These are phyloP conservation scores for Dufourea novaeangliae DNA, from an alignment of 1,140 invertebrate genomes.

Conservation along the genomic window DNA sequence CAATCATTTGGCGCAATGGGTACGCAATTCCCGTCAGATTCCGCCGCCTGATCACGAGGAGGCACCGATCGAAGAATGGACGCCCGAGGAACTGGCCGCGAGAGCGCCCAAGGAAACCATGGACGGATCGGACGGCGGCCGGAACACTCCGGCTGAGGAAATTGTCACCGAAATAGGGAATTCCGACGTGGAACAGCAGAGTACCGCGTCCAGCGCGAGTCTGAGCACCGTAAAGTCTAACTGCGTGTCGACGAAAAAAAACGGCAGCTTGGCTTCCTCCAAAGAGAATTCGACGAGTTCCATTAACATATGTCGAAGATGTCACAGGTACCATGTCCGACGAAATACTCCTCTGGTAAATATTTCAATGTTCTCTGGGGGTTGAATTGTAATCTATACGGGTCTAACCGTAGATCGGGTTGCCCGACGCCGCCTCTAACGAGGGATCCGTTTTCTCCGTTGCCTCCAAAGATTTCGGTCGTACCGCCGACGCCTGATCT, in stretches of 20 bases:
- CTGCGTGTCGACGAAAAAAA: conserved; percentile 77
- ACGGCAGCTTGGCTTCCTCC: conserved; percentile 66
- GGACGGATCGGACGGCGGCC: conserved; percentile 30
- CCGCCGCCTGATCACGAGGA: conserved; percentile 80
- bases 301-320: conserved; percentile 84
- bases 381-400: not conserved
- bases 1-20: conserved; percentile 88
- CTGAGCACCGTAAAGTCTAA: conserved; percentile 78
- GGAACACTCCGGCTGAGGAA: conserved; percentile 69
- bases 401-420: conserved; percentile 71
- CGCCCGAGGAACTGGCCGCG: conserved; percentile 79
- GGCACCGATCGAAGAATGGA: conserved; percentile 85
- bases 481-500: conserved; percentile 88
- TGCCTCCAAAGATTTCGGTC: conserved; percentile 87
- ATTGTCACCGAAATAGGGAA: conserved; percentile 57
- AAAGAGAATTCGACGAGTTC: conserved; percentile 80
- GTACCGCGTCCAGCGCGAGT: conserved; percentile 78
- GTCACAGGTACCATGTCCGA: conserved; percentile 82
- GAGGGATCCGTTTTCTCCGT: conserved; percentile 81
- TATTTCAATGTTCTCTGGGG: too few species aligned
- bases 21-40: conserved; percentile 81
- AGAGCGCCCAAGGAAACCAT: conserved; percentile 69
- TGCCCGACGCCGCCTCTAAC: conserved; percentile 77
- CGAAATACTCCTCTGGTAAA: too few species aligned
- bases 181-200: conserved; percentile 78